Base-by-base conservation (phyloP, 1,140 invertebrate genomes). In the Aethina tumida region DNA sequence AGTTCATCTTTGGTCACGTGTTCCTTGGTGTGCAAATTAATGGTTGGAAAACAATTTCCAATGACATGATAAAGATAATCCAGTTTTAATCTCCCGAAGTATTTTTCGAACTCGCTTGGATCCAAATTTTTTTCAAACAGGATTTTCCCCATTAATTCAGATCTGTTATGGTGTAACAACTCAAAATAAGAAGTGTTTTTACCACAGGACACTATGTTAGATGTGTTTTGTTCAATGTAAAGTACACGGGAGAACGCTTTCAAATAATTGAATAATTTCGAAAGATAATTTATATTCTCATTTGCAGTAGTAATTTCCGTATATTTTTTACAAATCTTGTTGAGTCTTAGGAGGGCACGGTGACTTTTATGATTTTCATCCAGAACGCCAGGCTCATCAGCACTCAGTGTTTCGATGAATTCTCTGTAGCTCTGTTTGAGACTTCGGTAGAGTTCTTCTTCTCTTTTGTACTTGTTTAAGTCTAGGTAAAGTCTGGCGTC, bases 11-110 rank as follows among this genome's bases (percentile, higher is more conserved):
- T 43, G 16, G 44, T 24, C 12, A 53, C 28, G 29, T 49, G 41
- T 32, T 53, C 44, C 34, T 55, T 41, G 0, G 43, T 15, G 16
- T 53, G 45, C 8, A 60, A 14, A 30, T 54, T 53, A 21, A 75
- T 49, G 31, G 64, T 66, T 1, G 73, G 71, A 39, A 70, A 75
- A 33, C 66, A 71, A 46, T 69, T 74, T 1, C 66, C 49, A 5
- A 70, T 63, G 9, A 75, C 67, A 12, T 70, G 70, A 45, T 75
- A 68, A 2, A 74, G 62, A 24, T 75, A 61, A 62, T 75, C 74
- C 13, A 75, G 54, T 53, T 71, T 69, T 3, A 76, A 49, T 24
- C 65, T 68, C 2, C 55, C 45, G 8, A 74, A 71, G 43, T 71
- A 59, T 1, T 49, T 35, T 48, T 76, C 74, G 24, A 76, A 69